Evolutionary conservation across 1,140 invertebrate genomes (phyloP).

Genomic region (Dufourea novaeangliae): DNA sequence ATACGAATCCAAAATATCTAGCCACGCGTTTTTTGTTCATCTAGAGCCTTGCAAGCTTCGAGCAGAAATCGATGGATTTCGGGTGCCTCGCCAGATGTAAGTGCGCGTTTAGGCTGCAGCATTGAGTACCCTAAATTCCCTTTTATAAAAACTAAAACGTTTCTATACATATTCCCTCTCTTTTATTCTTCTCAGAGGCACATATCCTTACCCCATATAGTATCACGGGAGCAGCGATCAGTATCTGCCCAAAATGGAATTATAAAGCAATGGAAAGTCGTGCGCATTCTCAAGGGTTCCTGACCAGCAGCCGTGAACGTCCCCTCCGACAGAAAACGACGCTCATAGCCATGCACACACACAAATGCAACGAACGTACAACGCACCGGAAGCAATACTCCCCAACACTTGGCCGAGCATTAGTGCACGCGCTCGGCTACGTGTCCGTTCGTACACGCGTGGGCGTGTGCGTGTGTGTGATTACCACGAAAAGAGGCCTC

Average conservation of each 20-base stretch:
- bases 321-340: slow-evolving; percentile 14
- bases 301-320: background rate
- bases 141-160: too few species aligned
- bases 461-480: slow-evolving; percentile 32
- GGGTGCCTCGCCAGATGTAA: slow-evolving; percentile 44
- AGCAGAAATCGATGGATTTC: slow-evolving; percentile 55
- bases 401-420: slow-evolving; percentile 38
- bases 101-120: background rate
- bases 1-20: slow-evolving; percentile 9
- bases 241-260: too few species aligned
- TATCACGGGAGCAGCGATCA: too few species aligned
- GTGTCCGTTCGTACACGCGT: slow-evolving; percentile 15
- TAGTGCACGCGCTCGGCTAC: slow-evolving; percentile 19
- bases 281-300: background rate
- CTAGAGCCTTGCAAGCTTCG: slow-evolving; percentile 33
- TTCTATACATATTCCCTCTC: too few species aligned
- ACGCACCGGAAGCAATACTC: slow-evolving; percentile 57
- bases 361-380: slow-evolving; percentile 1
- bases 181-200: too few species aligned
- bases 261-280: background rate
- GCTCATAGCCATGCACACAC: background rate
- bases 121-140: too few species aligned
- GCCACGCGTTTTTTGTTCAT: slow-evolving; percentile 36
- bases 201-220: too few species aligned
- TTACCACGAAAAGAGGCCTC: slow-evolving; percentile 64